Conservation (phyloP, 2,888 invertebrate genomes). For the Nymphalis polychloros region DNA sequence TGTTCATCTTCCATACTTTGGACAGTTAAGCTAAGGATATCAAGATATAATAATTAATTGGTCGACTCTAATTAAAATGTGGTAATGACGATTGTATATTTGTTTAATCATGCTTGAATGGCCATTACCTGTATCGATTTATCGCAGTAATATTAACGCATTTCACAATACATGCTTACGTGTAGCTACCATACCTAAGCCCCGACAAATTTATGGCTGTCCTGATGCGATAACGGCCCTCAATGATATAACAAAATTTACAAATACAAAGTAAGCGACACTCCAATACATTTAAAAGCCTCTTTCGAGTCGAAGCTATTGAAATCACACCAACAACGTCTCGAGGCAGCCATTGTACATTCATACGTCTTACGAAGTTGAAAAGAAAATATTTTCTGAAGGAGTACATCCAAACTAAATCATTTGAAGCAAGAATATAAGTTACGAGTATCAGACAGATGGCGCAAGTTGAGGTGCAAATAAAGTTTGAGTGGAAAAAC, state of each 20-base stretch:
- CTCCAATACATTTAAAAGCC: constrained; percentile 36
- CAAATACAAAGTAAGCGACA: constrained; percentile 34
- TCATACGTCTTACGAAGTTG: constrained; percentile 66
- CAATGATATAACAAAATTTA: constrained; percentile 35
- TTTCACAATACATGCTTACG: constrained; percentile 34
- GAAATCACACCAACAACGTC: constrained; percentile 39
- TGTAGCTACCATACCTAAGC: constrained; percentile 33
- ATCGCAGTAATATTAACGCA: constrained; percentile 32
- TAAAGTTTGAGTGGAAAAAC: constrained; percentile 80
- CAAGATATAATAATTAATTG: no score
- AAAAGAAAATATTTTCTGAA: constrained; percentile 75
- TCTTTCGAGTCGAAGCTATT: constrained; percentile 41
- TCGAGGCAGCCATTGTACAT: constrained; percentile 60
- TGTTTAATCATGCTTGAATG: constrained; percentile 29
- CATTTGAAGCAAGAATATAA: constrained; percentile 78
- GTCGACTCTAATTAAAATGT: neutral
- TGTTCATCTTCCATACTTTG: no score
- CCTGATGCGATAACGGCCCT: constrained; percentile 35
- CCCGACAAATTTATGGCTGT: constrained; percentile 35
- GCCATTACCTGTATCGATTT: constrained; percentile 33
- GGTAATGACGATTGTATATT: constrained; percentile 14
- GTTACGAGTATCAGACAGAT: constrained; percentile 58
- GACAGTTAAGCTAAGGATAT: no score
- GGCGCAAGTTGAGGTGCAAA: constrained; percentile 73
- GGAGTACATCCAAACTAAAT: constrained; percentile 76